Evolutionary conservation across 2,888 invertebrate genomes (phyloP), one percentile per base, ranked within the genome.

Genomic region (Slavum lentiscoides): DNA sequence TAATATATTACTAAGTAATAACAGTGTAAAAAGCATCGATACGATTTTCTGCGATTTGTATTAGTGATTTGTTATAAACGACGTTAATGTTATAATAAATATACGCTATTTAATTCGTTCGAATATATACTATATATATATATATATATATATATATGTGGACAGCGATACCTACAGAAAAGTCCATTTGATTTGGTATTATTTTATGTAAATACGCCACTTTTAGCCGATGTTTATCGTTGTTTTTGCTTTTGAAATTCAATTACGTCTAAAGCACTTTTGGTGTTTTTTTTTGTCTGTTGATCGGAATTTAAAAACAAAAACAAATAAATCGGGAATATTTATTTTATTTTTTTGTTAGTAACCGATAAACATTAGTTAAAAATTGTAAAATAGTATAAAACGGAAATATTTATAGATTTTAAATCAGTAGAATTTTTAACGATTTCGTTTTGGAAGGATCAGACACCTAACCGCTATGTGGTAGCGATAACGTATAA

Each of bases 211-310:
- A 74, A 74, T 49, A 74, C n/a, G 17, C 11, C 21, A 2, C 7
- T 8, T 1, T 19, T 58, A 4, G 30, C 30, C 4, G 9, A 55
- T 64, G 15, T 74, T 30, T 30, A 53, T 64, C 15, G 61, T 62
- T 30, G 30, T 2, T 53, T 64, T 74, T 5, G 13, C 19, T 37
- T 74, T 49, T 55, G 17, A 55, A 74, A 64, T 74, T 66, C 64
- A 66, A 66, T 74, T 66, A 64, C 21, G 37, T 21, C 21, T 17
- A 74, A 74, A 66, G 23, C 55, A 21, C 5, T 74, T 66, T 59
- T 5, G 23, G 11, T n/a, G 6, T 64, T 64, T 19, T 64, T 7
- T 21, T 21, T 49, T 62, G 59, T 43, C 61, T 73, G 19, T 19
- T 73, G 49, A 53, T 62, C 30, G 61, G 49, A 74, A 74, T 62